Base-by-base conservation (phyloP, 2,113 vertebrate species). In the Nothoprocta perdicaria region DNA sequence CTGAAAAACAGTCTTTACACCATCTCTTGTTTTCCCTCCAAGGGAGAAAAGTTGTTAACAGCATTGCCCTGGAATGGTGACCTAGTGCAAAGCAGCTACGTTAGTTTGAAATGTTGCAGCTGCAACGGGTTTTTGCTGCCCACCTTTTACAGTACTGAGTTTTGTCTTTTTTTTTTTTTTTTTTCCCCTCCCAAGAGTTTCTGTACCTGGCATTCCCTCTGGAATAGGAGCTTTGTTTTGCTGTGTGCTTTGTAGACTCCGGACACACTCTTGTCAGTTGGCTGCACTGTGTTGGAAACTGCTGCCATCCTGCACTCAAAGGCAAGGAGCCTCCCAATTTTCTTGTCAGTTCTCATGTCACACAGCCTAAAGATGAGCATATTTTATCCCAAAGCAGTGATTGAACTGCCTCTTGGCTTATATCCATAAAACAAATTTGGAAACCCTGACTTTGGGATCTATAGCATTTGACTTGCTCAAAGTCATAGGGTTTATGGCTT, bases 91-190 rank as follows among this genome's bases (percentile, higher is more conserved):
- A 90, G 58, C 48, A 67, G 31, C 62, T 92, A 84, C 15, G 50
- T 82, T 95, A 77, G n/a, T 80, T 76, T 89, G 60, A 14, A 80
- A 29, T 76, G 80, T 14, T 74, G 83, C 38, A 80, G 23, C n/a
- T 50, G 67, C 78, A 83, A 40, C 84, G 80, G 57, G 61, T 77
- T 95, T 52, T 86, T 93, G 50, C 63, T 52, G 41, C 43, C 45
- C 60, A 29, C 16, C 31, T 80, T 24, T 79, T 33, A 41, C 27
- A 84, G 41, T 66, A 86, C 18, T 60, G 27, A 69, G 62, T 86
- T 14, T 53, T 26, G 24, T 53, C 50, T 24, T 52, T 52, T 52
- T 52, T 26, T 26, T 29, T 26, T 26, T 26, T 26, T 26, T 23
- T 38, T 38, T 38, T 7, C 14, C 53, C 53, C 53, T 17, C 16